Evolutionary conservation across 2,797 vertebrate genomes (phyloP).

Genomic region (Sebastes diploproa): DNA sequence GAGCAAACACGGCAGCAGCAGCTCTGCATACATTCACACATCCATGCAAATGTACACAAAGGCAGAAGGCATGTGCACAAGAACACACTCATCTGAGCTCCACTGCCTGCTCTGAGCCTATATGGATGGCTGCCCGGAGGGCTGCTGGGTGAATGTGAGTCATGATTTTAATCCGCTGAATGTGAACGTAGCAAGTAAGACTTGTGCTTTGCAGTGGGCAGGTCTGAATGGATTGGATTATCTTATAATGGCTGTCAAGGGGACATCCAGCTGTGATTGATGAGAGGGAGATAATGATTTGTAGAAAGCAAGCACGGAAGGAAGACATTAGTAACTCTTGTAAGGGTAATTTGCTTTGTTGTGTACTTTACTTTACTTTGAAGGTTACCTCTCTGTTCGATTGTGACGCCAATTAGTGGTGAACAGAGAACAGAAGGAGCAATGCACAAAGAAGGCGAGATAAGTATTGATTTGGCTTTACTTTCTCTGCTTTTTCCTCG

Average conservation of each 20-base stretch:
- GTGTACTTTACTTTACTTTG: not conserved
- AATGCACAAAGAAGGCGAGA: not conserved
- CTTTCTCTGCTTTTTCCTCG: not conserved
- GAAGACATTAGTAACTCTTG: conserved; percentile 13
- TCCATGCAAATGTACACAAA: conserved; percentile 28
- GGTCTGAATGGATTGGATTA: conserved; percentile 2
- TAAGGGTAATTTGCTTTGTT: conserved; percentile 1
- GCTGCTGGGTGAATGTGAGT: conserved; percentile 40
- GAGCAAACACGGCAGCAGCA: conserved; percentile 21
- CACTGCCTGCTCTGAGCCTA: conserved; percentile 7
- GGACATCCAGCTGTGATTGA: not conserved
- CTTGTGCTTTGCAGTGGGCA: not conserved
- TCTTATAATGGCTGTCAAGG: conserved; percentile 8
- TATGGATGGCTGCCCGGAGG: conserved; percentile 16
- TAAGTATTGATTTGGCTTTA: not conserved
- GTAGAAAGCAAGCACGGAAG: not conserved
- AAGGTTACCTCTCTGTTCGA: not conserved
- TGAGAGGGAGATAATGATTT: not conserved
- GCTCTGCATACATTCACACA: conserved; percentile 29
- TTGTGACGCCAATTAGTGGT: not conserved
- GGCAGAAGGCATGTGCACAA: not conserved
- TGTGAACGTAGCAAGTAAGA: not conserved
- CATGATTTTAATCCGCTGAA: conserved; percentile 39
- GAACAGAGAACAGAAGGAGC: not conserved
- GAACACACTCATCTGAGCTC: conserved; percentile 1